Conservation (phyloP, 1,140 invertebrate species). For the Tetramorium simillimum region DNA sequence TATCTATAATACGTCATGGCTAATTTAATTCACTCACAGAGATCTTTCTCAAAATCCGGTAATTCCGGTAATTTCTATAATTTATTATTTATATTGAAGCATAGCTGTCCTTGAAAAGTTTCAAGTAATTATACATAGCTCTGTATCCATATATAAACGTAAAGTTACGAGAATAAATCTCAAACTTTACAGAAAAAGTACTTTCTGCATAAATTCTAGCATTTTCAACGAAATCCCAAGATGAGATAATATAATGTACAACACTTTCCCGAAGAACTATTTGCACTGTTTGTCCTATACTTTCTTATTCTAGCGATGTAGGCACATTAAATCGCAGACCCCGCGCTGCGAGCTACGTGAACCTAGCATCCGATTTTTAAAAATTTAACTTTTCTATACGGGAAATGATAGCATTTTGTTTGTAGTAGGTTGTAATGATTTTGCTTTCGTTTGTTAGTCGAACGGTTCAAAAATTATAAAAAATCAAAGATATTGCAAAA, state of each 20-base stretch:
- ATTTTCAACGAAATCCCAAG: background rate
- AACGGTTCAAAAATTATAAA: no score
- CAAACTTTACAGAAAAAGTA: background rate
- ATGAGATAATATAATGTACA: background rate
- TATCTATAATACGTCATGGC: background rate
- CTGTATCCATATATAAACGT: background rate
- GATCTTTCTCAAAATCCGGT: background rate
- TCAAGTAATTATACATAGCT: background rate
- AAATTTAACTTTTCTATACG: no score
- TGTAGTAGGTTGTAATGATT: no score
- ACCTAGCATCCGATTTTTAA: no score
- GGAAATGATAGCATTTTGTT: no score
- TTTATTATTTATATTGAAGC: background rate
- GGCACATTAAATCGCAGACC: background rate
- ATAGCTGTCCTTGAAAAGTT: background rate
- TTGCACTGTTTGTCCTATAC: background rate
- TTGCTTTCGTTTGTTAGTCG: no score
- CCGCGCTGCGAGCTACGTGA: background rate
- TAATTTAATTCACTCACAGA: slow-evolving; percentile 8
- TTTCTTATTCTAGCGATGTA: background rate
- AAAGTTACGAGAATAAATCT: slow-evolving; percentile 8
- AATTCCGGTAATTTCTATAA: background rate
- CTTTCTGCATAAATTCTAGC: background rate
- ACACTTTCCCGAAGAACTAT: background rate
- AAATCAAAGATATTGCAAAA: no score